Base-by-base conservation (phyloP, 2,888 invertebrate species). In the Patella depressa region DNA sequence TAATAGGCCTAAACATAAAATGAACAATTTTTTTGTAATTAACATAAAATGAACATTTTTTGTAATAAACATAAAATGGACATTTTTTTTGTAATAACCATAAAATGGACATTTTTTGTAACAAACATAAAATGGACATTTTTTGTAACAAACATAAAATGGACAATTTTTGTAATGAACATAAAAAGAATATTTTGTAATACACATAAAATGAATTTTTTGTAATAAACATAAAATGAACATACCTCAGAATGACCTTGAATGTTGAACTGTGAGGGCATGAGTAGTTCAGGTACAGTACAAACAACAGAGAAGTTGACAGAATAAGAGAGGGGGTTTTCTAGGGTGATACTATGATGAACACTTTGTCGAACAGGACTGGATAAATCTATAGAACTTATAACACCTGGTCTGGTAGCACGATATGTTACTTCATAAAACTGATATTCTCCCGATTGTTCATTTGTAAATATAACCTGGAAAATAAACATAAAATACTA, bases 391-490 rank as follows among this genome's bases (percentile, higher is more conserved):
- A 92, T 89, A 5, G 85, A 85, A 55, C 85, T 81, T 9, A 91
- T 86, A 12, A 87, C 87, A 0, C 90, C 89, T 5, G 91, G 89
- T 76, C 87, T 85, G 14, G 85, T 86, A 19, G 91, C 88, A 69
- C 88, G 85, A 85, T 91, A 89, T 17, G 86, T 86, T 69, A 92
- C 81, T 79, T 92, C 92, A 78, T 88, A 92, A 79, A 85, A 91
- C 84, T 90, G 89, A 80, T 90, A 92, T 79, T 92, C 92, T 34
- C 86, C 85, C 2, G 90, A 89, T 74, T 85, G 85, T 78, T 91
- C 91, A 80, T 92, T 92, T 57, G 83, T 86, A 82, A 92, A 92
- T 7, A 87, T 88, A 5, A 92, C 88, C 91, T 92, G 85, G 24
- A 83, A 79, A 24, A 24, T 19, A 59, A 65, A 9, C 55, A 55